A percentile compares a stretch with the other conserved stretches of the same genome.
phyloP scores from a whole-genome alignment of 2,888 invertebrate genomes.

The Gortyna flavago region DNA sequence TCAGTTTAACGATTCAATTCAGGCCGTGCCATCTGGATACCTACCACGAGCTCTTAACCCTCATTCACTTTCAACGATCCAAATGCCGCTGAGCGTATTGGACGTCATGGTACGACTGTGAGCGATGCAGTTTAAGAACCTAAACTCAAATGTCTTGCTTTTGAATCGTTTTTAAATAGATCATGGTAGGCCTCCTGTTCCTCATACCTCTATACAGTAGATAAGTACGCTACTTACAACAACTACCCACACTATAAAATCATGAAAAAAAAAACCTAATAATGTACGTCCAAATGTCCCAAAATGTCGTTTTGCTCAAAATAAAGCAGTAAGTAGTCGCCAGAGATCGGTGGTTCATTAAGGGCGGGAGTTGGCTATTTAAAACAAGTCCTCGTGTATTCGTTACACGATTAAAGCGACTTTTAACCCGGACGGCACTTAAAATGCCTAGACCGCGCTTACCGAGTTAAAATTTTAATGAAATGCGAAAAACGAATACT shows the following conservation, averaged over 20 bases:
- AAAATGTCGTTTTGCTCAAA: slow-evolving; percentile 53
- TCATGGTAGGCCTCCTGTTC: too few species aligned
- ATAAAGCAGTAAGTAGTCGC: slow-evolving; percentile 50
- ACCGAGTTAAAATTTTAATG: slow-evolving; percentile 82
- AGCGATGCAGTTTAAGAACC: too few species aligned
- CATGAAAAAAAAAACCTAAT: slow-evolving; percentile 16
- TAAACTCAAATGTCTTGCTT: too few species aligned
- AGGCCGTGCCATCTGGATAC: too few species aligned
- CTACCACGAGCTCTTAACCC: too few species aligned
- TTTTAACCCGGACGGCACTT: slow-evolving; percentile 76
- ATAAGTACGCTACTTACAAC: not conserved
- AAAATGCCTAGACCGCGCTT: slow-evolving; percentile 80
- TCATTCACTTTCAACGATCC: too few species aligned
- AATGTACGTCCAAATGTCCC: slow-evolving; percentile 26
- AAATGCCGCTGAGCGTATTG: too few species aligned
- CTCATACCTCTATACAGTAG: too few species aligned
- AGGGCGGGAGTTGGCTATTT: slow-evolving; percentile 68
- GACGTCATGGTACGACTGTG: too few species aligned
- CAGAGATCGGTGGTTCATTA: slow-evolving; percentile 66
- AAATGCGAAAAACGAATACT: slow-evolving; percentile 78
- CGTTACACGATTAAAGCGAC: slow-evolving; percentile 80
- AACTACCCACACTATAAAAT: not conserved
- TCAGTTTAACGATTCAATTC: too few species aligned
- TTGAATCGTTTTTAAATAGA: too few species aligned
- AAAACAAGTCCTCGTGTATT: slow-evolving; percentile 77